Conservation (phyloP, 2,797 vertebrate species). For the Myiotriccus ornatus region DNA sequence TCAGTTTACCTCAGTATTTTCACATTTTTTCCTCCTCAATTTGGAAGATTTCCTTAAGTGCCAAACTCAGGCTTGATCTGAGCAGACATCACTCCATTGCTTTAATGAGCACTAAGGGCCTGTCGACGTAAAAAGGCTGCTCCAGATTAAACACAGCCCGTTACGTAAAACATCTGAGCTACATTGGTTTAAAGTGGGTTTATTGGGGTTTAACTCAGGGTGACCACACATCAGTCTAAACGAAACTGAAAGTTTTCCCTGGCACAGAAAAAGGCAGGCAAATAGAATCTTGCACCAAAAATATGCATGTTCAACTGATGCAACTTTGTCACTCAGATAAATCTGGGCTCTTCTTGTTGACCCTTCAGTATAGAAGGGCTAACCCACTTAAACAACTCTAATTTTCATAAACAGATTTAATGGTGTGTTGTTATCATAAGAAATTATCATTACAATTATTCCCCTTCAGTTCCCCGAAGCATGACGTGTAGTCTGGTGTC, state of each 20-base stretch:
- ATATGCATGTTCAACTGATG: not conserved
- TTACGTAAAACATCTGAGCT: not conserved
- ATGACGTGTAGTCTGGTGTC: not conserved
- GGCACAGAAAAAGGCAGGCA: not conserved
- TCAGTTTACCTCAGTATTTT: conserved; percentile 10
- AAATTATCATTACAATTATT: not conserved
- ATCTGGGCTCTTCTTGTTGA: not conserved
- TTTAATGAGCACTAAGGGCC: conserved; percentile 7
- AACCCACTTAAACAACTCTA: not conserved
- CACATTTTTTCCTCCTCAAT: not conserved
- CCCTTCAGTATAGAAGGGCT: not conserved
- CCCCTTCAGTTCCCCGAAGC: not conserved
- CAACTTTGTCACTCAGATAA: not conserved
- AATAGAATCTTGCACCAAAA: not conserved
- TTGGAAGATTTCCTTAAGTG: not conserved
- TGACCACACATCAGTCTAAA: not conserved
- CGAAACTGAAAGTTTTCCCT: not conserved
- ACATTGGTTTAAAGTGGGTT: not conserved
- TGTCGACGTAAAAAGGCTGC: not conserved
- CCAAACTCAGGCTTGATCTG: not conserved
- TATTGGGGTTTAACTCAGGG: not conserved
- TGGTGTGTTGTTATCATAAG: not conserved
- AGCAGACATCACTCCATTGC: not conserved
- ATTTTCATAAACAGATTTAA: not conserved
- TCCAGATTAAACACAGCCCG: not conserved